phyloP scores from a whole-genome alignment of 1,140 invertebrate species.

The Drepana arcuata region DNA sequence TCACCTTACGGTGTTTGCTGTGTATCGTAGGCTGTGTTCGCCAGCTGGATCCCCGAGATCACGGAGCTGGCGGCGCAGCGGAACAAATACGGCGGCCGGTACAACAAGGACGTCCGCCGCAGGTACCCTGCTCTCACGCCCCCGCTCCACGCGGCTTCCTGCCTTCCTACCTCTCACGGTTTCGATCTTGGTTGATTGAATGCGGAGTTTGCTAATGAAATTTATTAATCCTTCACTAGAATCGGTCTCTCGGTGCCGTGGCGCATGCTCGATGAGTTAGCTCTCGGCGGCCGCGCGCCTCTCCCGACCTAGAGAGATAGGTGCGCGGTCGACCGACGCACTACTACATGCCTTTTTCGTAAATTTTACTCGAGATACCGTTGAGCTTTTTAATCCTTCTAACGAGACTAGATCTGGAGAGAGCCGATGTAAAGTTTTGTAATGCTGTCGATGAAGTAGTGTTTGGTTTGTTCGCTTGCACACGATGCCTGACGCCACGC shows the following conservation, averaged over 20 bases:
- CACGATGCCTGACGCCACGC: constrained; percentile 73
- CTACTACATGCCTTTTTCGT: constrained; percentile 70
- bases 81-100: constrained; percentile 98
- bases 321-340: constrained; percentile 68
- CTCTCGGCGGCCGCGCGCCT: constrained; percentile 67
- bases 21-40: constrained; percentile 94
- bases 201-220: constrained; percentile 74
- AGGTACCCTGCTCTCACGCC: constrained; percentile 82
- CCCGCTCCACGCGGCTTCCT: constrained; percentile 66
- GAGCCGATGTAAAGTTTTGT: constrained; percentile 69
- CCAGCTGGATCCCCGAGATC: constrained; percentile 99
- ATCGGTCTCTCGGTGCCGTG: constrained; percentile 74
- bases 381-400: constrained; percentile 71
- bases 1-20: constrained; percentile 65
- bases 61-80: constrained; percentile 97
- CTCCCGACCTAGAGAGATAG: constrained; percentile 56
- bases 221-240: constrained; percentile 74
- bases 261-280: constrained; percentile 73
- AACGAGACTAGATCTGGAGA: constrained; percentile 70
- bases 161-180: constrained; percentile 63
- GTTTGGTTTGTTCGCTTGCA: constrained; percentile 74
- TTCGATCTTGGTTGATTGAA: constrained; percentile 73
- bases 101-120: constrained; percentile 97
- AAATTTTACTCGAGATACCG: constrained; percentile 66
- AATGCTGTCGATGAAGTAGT: constrained; percentile 73